These are phyloP conservation scores for Xyliphius kryptos DNA, from an alignment of 2,113 vertebrate species.

Conservation along the genomic window DNA sequence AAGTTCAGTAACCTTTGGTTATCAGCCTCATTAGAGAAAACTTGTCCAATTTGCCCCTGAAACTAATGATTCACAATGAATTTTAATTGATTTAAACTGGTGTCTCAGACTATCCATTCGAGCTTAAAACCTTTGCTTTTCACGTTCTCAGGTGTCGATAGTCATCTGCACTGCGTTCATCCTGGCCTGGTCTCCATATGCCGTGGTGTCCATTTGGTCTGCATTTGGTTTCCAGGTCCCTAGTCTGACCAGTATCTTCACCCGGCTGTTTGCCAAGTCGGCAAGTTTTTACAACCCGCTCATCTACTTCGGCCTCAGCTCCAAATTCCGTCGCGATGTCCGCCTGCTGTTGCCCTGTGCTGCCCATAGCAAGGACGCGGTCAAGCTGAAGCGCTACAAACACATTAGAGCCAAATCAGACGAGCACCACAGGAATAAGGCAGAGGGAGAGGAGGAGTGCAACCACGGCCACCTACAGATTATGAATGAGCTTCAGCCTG, in stretches of 20 bases:
- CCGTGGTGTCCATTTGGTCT: constrained; percentile 69
- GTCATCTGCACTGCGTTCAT: constrained; percentile 67
- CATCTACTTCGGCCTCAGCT: constrained; percentile 81
- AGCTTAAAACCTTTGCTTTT: neutral
- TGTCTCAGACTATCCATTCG: too few species aligned
- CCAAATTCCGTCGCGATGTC: constrained; percentile 71
- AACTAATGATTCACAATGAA: too few species aligned
- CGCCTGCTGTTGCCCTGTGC: constrained; percentile 60
- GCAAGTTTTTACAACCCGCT: constrained; percentile 78
- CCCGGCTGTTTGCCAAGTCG: constrained; percentile 69
- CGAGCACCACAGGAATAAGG: neutral
- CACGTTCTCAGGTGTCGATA: constrained; percentile 56
- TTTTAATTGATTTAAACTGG: too few species aligned
- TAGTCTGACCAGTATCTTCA: constrained; percentile 65
- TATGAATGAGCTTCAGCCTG: constrained; percentile 42
- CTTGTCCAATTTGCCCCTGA: too few species aligned
- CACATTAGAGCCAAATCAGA: constrained; percentile 58
- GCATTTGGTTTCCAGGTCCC: constrained; percentile 60
- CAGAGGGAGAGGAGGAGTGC: constrained; percentile 20
- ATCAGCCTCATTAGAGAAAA: too few species aligned
- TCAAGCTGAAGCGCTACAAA: constrained; percentile 67
- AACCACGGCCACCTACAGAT: constrained; percentile 12
- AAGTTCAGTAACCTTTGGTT: too few species aligned
- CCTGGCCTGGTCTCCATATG: constrained; percentile 63
- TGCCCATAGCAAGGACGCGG: constrained; percentile 55